phyloP scores from a whole-genome alignment of 2,113 vertebrate species.

The Camelus dromedarius region DNA sequence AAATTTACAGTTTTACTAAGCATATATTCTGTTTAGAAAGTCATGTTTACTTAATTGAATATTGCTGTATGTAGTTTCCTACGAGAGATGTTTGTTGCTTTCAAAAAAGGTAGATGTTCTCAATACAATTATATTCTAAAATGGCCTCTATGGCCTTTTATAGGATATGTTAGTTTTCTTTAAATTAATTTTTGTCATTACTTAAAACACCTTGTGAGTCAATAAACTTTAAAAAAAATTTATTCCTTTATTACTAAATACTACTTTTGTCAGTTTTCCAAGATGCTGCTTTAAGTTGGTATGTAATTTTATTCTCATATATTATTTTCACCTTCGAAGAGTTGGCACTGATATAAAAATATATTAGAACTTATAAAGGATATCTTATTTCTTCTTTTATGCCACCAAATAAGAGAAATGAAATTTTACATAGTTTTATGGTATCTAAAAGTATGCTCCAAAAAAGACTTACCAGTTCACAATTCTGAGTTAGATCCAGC shows the following conservation, averaged over 20 bases:
- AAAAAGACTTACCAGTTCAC: background rate
- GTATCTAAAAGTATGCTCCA: background rate
- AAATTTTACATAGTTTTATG: background rate
- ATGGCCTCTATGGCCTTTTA: background rate
- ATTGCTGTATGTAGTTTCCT: background rate
- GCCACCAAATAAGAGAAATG: constrained; percentile 27
- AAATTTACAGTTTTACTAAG: constrained; percentile 12
- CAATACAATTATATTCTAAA: background rate
- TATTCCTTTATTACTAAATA: background rate
- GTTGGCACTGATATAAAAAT: background rate
- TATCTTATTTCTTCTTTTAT: background rate
- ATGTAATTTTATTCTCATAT: constrained; percentile 13
- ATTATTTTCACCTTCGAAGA: background rate
- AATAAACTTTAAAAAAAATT: background rate
- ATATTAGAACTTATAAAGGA: background rate
- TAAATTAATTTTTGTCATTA: background rate
- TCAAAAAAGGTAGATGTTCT: background rate
- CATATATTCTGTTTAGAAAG: background rate
- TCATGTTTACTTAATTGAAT: constrained; percentile 5
- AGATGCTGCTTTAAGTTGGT: constrained; percentile 38
- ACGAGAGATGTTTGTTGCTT: background rate
- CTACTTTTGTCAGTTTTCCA: background rate
- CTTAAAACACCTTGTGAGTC: background rate
- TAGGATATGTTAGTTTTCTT: background rate
- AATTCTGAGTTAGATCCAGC: background rate